Evolutionary conservation across 2,888 invertebrate species (phyloP).

Genomic region (Phorcus lineatus): DNA sequence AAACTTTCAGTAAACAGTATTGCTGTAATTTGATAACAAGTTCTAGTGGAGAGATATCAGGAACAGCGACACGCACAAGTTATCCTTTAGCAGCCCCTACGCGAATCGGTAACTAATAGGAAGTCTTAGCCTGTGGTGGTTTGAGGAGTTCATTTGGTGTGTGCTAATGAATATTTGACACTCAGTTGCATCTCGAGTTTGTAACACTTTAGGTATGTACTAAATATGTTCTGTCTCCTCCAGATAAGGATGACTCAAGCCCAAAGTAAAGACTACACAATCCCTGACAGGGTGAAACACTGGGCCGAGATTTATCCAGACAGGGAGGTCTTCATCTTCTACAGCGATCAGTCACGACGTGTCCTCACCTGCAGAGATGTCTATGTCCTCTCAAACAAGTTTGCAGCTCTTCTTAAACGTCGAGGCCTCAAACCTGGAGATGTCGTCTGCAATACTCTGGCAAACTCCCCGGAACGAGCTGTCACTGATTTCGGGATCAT

Average conservation of each 20-base stretch:
- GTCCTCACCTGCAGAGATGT: background rate
- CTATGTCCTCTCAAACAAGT: conserved; percentile 6
- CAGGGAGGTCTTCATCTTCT: conserved; percentile 9
- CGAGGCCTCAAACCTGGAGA: conserved; percentile 7
- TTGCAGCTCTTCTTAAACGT: background rate
- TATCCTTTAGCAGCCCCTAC: too few relatives aligned
- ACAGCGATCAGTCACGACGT: background rate
- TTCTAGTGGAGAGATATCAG: too few relatives aligned
- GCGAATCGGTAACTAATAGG: too few relatives aligned
- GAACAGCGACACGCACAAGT: too few relatives aligned
- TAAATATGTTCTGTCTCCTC: too few relatives aligned
- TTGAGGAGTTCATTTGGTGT: too few relatives aligned
- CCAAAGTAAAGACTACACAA: background rate
- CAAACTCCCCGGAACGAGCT: conserved; percentile 24
- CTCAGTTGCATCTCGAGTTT: too few relatives aligned
- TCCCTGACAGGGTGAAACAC: background rate
- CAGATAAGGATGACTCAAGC: background rate
- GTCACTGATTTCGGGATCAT: conserved; percentile 28
- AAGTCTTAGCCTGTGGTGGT: too few relatives aligned
- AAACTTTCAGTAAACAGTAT: too few relatives aligned
- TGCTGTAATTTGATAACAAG: too few relatives aligned
- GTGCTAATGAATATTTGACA: too few relatives aligned
- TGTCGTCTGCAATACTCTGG: conserved; percentile 32
- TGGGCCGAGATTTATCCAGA: background rate
- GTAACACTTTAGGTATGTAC: too few relatives aligned